Base-by-base conservation (phyloP, 1,140 invertebrate genomes). In the Melipona quadrifasciata region DNA sequence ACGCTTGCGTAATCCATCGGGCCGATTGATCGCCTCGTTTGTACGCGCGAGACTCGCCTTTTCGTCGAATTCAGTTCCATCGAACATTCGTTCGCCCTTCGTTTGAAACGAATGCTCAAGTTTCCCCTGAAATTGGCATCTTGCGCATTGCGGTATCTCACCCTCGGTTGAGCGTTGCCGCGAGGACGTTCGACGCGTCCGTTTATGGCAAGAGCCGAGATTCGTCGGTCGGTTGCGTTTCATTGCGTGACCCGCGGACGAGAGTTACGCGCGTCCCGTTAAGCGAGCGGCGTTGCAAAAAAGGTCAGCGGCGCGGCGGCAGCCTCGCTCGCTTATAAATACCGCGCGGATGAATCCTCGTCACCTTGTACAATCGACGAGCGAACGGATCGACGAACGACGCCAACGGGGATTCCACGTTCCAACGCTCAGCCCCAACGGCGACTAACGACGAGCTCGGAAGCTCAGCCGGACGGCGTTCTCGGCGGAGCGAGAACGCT, bases 11-110 rank as follows among this genome's bases (percentile, higher is more conserved):
- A 92, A 93, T 90, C 81, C 87, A 80, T 70, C 71, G 78, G 73
- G 89, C 87, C 91, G 88, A 93, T 93, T 93, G 92, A 93, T 93
- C 93, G 91, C 86, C n/a, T n/a, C n/a, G n/a, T n/a, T n/a, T n/a
- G n/a, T 19, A 17, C 14, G 82, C 89, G 91, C 80, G 81, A 67
- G 67, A 73, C 51, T 75, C 31, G 10, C 19, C 58, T 55, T 58
- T 31, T 34, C 24, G 17, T 27, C 51, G 17, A 39, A 21, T 21
- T 19, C 47, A 10, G 11, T 27, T 53, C 24, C 72, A 27, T 55
- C 51, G 14, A 31, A 74, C n/a, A n/a, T n/a, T 55, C 19, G 27
- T 17, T 21, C 51, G 4, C 5, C 53, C 19, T 73, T 53, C 47
- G 70, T 39, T 51, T 17, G 12, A 2, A 34, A 67, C 65, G 27